Conservation (phyloP, 2,113 vertebrate species). For the Leucosticte australis region DNA sequence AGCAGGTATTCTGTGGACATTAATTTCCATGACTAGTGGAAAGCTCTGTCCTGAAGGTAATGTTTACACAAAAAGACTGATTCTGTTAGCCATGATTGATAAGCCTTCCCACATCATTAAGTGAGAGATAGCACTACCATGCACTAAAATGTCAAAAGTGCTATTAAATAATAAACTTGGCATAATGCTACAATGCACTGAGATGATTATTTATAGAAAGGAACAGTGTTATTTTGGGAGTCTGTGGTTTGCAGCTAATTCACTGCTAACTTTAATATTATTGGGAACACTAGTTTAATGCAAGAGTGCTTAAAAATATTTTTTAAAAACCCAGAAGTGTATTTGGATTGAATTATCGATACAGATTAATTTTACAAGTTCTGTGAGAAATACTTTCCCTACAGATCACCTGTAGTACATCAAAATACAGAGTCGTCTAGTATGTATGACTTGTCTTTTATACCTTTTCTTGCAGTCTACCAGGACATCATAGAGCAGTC, state of each 20-base stretch:
- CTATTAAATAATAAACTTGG: conserved; percentile 36
- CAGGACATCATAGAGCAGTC: conserved; percentile 93
- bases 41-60: conserved; percentile 6
- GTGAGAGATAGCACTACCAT: conserved; percentile 21
- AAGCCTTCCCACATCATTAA: conserved; percentile 1
- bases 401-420: not conserved
- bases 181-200: not conserved
- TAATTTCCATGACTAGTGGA: conserved; percentile 2
- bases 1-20: not conserved
- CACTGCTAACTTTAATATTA: not conserved
- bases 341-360: not conserved
- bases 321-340: not conserved
- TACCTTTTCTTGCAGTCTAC: conserved; percentile 98
- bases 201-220: not conserved
- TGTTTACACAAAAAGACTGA: conserved; percentile 27
- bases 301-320: not conserved
- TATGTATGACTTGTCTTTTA: not conserved
- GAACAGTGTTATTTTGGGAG: not conserved
- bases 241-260: not conserved
- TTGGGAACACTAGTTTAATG: not conserved
- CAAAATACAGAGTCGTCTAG: not conserved
- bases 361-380: not conserved
- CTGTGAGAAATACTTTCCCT: not conserved
- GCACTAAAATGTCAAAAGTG: conserved; percentile 34
- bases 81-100: conserved; percentile 34